Percentiles rank a stretch among this genome's conserved stretches.
Evolutionary conservation across 2,888 invertebrate species (phyloP).

Genomic region (Frankliniella intonsa): DNA sequence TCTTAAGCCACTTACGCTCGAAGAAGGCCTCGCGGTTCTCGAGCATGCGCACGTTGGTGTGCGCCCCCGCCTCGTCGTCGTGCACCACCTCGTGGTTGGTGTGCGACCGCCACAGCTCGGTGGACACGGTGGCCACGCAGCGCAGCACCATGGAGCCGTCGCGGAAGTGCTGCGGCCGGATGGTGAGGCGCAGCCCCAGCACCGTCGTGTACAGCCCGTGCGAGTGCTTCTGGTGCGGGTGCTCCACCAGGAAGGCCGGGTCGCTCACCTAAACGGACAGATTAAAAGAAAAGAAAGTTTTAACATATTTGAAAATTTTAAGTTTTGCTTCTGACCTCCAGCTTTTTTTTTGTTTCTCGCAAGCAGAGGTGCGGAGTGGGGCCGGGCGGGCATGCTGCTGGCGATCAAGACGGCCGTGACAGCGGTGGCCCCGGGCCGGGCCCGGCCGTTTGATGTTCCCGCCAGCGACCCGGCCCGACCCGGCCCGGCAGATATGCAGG

Average conservation of each 20-base stretch:
- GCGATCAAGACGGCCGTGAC: no score
- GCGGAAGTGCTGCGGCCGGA: conserved; percentile 54
- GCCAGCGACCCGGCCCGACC: not conserved
- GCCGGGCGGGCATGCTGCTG: no score
- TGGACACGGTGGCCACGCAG: conserved; percentile 55
- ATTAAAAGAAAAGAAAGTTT: no score
- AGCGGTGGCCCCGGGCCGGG: no score
- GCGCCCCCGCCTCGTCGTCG: not conserved
- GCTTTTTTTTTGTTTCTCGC: no score
- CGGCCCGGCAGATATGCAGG: conserved; percentile 9
- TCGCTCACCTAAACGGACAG: conserved; percentile 46
- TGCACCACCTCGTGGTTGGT: conserved; percentile 14
- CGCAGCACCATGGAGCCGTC: conserved; percentile 59
- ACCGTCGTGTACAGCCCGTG: conserved; percentile 57
- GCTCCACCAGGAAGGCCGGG: conserved; percentile 44
- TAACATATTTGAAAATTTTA: no score
- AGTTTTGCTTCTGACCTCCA: no score
- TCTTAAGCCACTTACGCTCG: not conserved
- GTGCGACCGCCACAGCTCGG: conserved; percentile 51
- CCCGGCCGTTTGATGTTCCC: not conserved
- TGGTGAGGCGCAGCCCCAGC: conserved; percentile 54
- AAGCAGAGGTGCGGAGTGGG: no score
- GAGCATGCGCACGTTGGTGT: not conserved
- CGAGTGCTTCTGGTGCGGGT: conserved; percentile 53
- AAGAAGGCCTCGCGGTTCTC: conserved; percentile 19